These are phyloP conservation scores for Rhinichthys osculus DNA, from an alignment of 2,797 vertebrate genomes.

Conservation along the genomic window DNA sequence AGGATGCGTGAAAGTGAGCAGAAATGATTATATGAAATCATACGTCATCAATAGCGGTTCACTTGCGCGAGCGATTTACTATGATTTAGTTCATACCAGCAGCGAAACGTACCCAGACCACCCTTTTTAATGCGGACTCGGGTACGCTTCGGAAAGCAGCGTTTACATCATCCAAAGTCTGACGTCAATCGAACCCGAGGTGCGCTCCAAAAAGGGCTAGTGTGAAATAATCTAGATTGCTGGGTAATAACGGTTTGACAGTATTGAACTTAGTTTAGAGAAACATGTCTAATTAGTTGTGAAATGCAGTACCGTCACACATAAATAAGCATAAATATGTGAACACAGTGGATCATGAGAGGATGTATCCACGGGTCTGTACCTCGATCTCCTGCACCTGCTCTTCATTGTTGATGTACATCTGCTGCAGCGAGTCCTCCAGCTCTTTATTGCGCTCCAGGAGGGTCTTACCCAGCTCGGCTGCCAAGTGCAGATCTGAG, in stretches of 20 bases:
- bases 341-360: not conserved
- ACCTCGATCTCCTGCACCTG: conserved; percentile 99
- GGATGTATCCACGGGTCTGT: not conserved
- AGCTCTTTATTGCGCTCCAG: conserved; percentile 97
- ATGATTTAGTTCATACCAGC: no score
- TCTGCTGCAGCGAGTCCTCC: conserved; percentile 95
- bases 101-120: no score
- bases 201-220: no score
- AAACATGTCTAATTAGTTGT: not conserved
- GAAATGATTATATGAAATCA: no score
- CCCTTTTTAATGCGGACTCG: no score
- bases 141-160: no score
- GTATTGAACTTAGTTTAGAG: not conserved
- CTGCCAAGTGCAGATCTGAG: conserved; percentile 94
- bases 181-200: no score
- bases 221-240: not conserved
- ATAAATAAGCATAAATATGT: no score
- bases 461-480: conserved; percentile 95
- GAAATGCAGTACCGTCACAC: not conserved
- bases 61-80: no score
- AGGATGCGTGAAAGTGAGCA: no score
- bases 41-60: no score
- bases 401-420: conserved; percentile 97
- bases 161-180: no score
- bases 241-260: not conserved